A percentile compares a stretch with the other conserved stretches of the same genome.
These are phyloP conservation scores for Ellobius talpinus DNA, from an alignment of 2,113 vertebrate species.

Conservation along the genomic window DNA sequence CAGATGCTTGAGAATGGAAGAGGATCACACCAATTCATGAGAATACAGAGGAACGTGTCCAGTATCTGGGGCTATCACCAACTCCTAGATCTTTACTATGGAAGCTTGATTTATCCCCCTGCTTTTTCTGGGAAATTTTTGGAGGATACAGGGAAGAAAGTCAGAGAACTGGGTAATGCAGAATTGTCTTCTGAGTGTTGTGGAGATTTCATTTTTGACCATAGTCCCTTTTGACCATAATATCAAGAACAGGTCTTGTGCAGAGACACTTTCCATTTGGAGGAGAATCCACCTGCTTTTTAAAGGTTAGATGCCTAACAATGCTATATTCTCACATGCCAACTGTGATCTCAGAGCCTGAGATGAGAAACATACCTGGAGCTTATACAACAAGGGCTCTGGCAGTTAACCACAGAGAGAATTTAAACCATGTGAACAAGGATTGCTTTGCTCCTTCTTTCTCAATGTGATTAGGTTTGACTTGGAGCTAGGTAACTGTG, in stretches of 20 bases:
- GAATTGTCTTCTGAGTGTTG: slow-evolving; percentile 9
- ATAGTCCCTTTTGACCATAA: not conserved
- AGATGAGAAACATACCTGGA: slow-evolving; percentile 29
- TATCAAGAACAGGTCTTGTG: not conserved
- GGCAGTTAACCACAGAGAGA: not conserved
- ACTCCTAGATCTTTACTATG: not conserved
- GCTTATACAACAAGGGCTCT: not conserved
- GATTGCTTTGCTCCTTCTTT: not conserved
- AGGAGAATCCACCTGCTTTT: not conserved
- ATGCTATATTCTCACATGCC: not conserved
- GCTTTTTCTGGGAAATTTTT: not conserved
- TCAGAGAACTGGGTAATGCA: not conserved
- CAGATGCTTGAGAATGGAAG: not conserved
- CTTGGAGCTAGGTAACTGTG: not conserved
- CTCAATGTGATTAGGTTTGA: not conserved
- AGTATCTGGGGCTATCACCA: not conserved
- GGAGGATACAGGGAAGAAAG: slow-evolving; percentile 29
- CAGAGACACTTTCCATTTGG: not conserved
- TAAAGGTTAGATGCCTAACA: not conserved
- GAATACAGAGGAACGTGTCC: not conserved
- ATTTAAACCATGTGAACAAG: not conserved
- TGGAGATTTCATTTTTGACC: slow-evolving; percentile 43
- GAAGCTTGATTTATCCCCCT: not conserved
- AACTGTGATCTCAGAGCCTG: not conserved
- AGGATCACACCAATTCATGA: not conserved